Evolutionary conservation across 2,888 invertebrate species (phyloP), one percentile per base, ranked within the genome.

Genomic region (Xylophagus ater): DNA sequence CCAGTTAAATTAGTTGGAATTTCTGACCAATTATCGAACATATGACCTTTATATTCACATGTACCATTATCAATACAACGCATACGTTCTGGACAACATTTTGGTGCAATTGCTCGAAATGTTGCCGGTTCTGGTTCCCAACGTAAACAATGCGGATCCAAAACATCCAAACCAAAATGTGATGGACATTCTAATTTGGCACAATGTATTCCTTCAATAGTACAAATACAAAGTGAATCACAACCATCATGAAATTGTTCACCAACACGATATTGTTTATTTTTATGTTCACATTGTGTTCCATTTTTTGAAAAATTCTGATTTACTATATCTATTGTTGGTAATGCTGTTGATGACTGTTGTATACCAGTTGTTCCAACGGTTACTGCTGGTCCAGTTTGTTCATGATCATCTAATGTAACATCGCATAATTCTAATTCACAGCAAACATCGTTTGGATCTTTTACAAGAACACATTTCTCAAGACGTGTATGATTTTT

Each of bases 371-470:
- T 25, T 2, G 40, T 29, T 24, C 53, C 45, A 45, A 35, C 10
- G 43, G 51, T 44, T 40, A 49, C 25, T 44, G 9, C 46, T 36
- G 47, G 48, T 6, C 51, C 67, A 0, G 64, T 59, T 45, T 72
- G 71, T 46, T 84, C 84, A 47, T 83, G 81, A 37, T 74, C 84
- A 46, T 82, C 81, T 14, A 85, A 69, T 0, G 84, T 83, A 4
- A 87, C 86, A 54, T 87, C 88, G 57, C 90, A 92, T 3, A 88
- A 70, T 44, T 88, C 81, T 45, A 86, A 74, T 49, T 81, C 85
- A 53, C 90, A 90, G 56, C 90, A 90, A 2, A 78, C 67, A 57
- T 92, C 89, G 36, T 76, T 76, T 0, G 85, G 82, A 59, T 89
- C 87, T 47, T 81, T 77, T 0, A 89, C 75, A 51, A 80, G 78